Conservation (phyloP, 2,797 vertebrate species). For the Eulemur coronatus region DNA sequence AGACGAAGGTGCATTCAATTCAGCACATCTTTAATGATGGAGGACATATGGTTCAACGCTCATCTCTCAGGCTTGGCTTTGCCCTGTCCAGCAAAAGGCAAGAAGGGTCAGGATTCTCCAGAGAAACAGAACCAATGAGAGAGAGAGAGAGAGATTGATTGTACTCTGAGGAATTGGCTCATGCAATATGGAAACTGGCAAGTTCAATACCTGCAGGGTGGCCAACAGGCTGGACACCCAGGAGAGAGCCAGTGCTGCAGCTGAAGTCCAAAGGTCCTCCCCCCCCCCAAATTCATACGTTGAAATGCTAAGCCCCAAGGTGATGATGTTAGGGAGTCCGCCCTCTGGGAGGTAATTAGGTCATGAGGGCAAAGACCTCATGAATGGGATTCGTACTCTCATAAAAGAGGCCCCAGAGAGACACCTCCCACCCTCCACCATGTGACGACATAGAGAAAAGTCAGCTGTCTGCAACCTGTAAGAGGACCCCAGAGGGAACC, state of each 20-base stretch:
- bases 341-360: not conserved
- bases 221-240: not conserved
- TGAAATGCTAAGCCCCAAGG: not conserved
- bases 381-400: not conserved
- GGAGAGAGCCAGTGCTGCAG: not conserved
- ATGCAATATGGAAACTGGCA: not conserved
- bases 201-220: not conserved
- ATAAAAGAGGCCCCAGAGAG: not conserved
- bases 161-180: not conserved
- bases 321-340: not conserved
- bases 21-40: not conserved
- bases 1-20: not conserved
- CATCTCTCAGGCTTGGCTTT: not conserved
- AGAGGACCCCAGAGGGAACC: not conserved
- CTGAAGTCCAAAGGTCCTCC: not conserved
- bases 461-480: not conserved
- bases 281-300: not conserved
- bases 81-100: not conserved
- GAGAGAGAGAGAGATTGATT: not conserved
- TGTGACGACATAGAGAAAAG: not conserved
- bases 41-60: no score
- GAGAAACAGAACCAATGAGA: not conserved
- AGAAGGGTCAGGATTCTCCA: not conserved
- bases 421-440: not conserved
- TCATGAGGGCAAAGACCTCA: not conserved